phyloP scores from a whole-genome alignment of 2,113 vertebrate genomes.

The Podocnemis expansa region DNA sequence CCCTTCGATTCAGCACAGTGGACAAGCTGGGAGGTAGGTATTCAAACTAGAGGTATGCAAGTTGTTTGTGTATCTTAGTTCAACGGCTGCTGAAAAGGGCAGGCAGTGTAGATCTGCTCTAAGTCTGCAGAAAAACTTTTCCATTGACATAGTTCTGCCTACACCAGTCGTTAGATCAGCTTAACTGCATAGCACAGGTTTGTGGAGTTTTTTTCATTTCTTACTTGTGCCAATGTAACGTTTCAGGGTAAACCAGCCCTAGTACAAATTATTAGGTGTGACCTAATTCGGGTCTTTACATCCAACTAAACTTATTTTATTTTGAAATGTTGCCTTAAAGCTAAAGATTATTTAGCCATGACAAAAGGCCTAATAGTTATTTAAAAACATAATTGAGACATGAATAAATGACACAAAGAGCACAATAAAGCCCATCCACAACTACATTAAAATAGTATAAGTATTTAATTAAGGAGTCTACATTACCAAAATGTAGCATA shows the following conservation, averaged over 20 bases:
- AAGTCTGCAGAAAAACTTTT: neutral
- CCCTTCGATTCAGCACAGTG: no score
- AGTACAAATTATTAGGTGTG: slow-evolving; percentile 15
- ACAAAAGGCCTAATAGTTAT: neutral
- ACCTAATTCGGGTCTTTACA: neutral
- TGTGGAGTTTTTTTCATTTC: neutral
- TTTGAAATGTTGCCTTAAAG: neutral
- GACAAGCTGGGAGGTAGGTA: no score
- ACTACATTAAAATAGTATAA: neutral
- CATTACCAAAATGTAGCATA: neutral
- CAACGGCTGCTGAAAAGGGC: no score
- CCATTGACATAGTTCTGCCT: neutral
- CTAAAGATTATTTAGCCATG: neutral
- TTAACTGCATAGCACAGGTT: neutral
- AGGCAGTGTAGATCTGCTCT: no score
- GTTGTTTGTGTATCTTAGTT: no score
- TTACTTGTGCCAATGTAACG: neutral
- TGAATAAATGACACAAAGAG: neutral
- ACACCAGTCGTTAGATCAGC: neutral
- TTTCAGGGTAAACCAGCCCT: neutral
- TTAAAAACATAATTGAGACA: neutral
- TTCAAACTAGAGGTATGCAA: no score
- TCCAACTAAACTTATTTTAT: neutral
- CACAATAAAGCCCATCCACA: neutral
- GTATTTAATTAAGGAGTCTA: neutral